These are phyloP conservation scores for Micromys minutus DNA, from an alignment of 2,113 vertebrate species.

Conservation along the genomic window DNA sequence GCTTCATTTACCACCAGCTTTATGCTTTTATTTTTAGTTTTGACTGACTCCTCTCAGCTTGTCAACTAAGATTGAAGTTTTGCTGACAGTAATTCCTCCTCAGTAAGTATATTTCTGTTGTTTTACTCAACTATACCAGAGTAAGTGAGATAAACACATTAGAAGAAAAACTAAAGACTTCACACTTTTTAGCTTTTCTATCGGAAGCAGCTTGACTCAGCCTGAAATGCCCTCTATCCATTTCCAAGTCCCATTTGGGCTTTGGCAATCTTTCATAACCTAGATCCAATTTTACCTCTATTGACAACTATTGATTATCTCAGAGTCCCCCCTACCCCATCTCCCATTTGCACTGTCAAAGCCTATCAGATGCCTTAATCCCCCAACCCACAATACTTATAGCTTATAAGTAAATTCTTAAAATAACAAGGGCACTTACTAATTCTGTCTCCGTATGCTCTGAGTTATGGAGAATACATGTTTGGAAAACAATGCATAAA, in stretches of 20 bases:
- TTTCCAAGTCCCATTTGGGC: slow-evolving; percentile 46
- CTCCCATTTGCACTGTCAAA: neutral
- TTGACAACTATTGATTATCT: slow-evolving; percentile 56
- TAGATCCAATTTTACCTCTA: slow-evolving; percentile 55
- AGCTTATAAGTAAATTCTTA: slow-evolving; percentile 1
- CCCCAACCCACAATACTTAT: neutral
- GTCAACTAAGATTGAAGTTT: slow-evolving; percentile 70
- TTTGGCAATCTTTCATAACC: slow-evolving; percentile 55
- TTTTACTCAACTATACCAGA: slow-evolving; percentile 58
- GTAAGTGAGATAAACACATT: slow-evolving; percentile 61
- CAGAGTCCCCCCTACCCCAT: neutral
- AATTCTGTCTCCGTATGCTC: neutral
- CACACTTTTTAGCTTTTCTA: slow-evolving; percentile 43
- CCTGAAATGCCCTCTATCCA: slow-evolving; percentile 45
- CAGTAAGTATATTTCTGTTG: slow-evolving; percentile 59
- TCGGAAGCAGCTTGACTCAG: slow-evolving; percentile 22
- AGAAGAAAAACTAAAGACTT: slow-evolving; percentile 50
- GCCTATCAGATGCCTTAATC: neutral
- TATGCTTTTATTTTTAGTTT: slow-evolving; percentile 70
- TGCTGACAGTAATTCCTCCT: slow-evolving; percentile 57
- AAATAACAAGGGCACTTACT: neutral
- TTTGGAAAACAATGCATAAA: slow-evolving; percentile 51
- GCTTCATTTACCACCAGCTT: slow-evolving; percentile 55
- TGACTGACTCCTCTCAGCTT: slow-evolving; percentile 44
- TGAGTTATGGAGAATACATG: slow-evolving; percentile 28